Base-by-base conservation (phyloP, 2,888 invertebrate genomes). In the Eupeodes latifasciatus region DNA sequence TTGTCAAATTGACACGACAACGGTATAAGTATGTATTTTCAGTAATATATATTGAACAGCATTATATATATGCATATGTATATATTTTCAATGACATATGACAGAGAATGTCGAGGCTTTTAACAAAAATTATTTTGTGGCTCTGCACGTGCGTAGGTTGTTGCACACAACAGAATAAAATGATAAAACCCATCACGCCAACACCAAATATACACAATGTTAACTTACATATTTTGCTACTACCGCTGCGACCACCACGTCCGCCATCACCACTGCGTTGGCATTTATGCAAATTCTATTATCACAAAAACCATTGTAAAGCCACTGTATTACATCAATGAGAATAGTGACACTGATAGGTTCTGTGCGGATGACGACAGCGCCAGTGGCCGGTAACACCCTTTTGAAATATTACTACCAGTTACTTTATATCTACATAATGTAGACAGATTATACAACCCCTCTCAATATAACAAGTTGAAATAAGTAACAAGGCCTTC, bases 281-380 rank as follows among this genome's bases (percentile, higher is more conserved):
- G 71, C 55, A 59, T 57, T 16, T 72, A 82, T 82, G 78, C 49
- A 66, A 78, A 78, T 78, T 72, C 61, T 53, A 78, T 78, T 83
- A 78, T 72, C 40, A 67, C 16, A 27, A 27, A 53, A 36, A 14
- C 61, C 61, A 47, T 49, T 7, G 40, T 40, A 9, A 66, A 64
- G 14, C 49, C n/a, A 14, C 49, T 19, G 7, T 44, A 53, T 64
- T 14, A 51, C 49, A n/a, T 44, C 57, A 53, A 64, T 72, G 61
- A 49, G 61, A 49, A 55, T 14, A 49, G 36, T 27, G 64, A 78
- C 72, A 71, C 47, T 12, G 3, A 36, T 51, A n/a, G 49, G 27
- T 27, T 27, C 66, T 34, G 40, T 3, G 11, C 10, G 3, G 51
- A 5, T 40, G 40, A 40, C 62, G n/a, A 34, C 66, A 47, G 7